phyloP scores from a whole-genome alignment of 2,797 vertebrate genomes.

The Hydrolagus colliei region DNA sequence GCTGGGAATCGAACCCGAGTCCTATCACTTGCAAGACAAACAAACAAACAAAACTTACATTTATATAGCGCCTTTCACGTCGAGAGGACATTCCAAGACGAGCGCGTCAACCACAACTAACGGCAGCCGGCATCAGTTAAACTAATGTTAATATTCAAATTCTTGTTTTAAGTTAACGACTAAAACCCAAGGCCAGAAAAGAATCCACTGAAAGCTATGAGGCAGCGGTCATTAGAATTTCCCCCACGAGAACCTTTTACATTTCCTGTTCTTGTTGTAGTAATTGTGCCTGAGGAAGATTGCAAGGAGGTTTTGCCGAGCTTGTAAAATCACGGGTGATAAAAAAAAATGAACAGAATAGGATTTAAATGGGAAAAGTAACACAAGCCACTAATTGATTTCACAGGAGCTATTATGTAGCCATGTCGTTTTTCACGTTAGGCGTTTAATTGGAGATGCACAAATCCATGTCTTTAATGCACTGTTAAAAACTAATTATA shows the following conservation, averaged over 20 bases:
- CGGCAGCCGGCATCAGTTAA: background rate
- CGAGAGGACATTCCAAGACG: too few species aligned
- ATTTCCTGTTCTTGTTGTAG: background rate
- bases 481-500: background rate
- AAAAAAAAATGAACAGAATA: background rate
- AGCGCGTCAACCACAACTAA: too few species aligned
- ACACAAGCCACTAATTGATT: background rate
- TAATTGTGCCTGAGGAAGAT: background rate
- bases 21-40: too few species aligned
- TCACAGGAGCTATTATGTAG: background rate
- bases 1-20: too few species aligned
- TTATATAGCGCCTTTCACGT: too few species aligned
- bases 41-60: too few species aligned
- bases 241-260: background rate
- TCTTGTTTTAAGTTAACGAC: background rate
- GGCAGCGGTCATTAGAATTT: background rate
- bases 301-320: background rate
- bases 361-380: background rate
- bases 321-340: background rate
- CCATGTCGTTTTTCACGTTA: background rate
- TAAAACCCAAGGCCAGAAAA: background rate
- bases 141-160: background rate
- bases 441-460: background rate
- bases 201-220: background rate
- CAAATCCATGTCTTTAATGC: background rate